These are phyloP conservation scores for Rhodophaea formosa DNA, from an alignment of 2,888 invertebrate species.

Conservation along the genomic window DNA sequence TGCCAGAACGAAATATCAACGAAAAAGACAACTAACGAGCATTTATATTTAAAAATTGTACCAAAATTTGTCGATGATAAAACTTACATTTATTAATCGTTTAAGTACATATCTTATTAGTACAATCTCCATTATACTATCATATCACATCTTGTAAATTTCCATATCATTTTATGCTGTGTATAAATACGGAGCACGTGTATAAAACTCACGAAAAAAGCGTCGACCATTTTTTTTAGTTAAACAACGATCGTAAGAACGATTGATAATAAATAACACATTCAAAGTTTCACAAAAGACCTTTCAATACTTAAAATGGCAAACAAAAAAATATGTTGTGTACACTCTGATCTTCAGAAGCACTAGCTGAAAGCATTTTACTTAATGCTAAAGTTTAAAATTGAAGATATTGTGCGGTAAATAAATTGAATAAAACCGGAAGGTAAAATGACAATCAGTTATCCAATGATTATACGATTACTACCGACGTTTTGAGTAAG, in stretches of 20 bases:
- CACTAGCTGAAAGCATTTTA: too few relatives aligned
- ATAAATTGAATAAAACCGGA: too few relatives aligned
- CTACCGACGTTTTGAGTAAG: conserved; percentile 28
- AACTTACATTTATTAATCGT: conserved; percentile 62
- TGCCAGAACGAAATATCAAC: conserved; percentile 65
- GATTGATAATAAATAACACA: conserved; percentile 21
- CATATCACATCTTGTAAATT: conserved; percentile 80
- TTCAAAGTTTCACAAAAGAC: conserved; percentile 1
- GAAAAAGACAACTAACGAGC: conserved; percentile 76
- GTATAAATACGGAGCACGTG: conserved; percentile 58
- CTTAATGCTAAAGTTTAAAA: too few relatives aligned
- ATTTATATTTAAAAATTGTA: conserved; percentile 71
- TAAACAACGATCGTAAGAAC: conserved; percentile 25
- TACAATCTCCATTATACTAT: conserved; percentile 73
- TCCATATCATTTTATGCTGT: conserved; percentile 77
- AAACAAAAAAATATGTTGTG: too few relatives aligned
- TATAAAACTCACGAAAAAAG: conserved; percentile 61
- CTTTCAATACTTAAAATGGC: not conserved
- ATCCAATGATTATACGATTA: too few relatives aligned
- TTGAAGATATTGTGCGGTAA: too few relatives aligned
- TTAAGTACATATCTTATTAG: conserved; percentile 79
- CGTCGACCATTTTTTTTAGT: conserved; percentile 34
- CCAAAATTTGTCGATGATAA: conserved; percentile 54
- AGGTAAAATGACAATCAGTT: too few relatives aligned
- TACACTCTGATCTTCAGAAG: too few relatives aligned